Conservation (phyloP, 2,113 vertebrate genomes). For the Sphyrna mokarran region DNA sequence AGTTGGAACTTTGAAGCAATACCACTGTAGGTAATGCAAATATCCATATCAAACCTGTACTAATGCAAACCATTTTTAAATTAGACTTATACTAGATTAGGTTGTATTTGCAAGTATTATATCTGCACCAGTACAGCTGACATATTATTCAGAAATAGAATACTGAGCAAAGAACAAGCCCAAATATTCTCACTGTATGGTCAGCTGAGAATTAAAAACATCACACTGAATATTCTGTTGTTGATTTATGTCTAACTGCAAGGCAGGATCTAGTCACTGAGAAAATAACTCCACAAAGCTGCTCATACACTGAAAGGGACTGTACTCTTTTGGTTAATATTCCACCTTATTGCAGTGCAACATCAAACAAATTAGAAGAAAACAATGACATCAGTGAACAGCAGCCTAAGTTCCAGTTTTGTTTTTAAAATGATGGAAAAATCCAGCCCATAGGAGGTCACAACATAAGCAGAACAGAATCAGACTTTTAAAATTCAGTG, state of each 20-base stretch:
- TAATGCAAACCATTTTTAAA: not conserved
- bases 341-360: not conserved
- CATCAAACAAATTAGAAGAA: constrained; percentile 26
- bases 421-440: constrained; percentile 29
- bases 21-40: not conserved
- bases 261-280: not conserved
- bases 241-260: not conserved
- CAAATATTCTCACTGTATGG: not conserved
- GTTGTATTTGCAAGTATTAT: not conserved
- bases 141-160: not conserved
- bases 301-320: not conserved
- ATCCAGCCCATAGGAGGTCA: constrained; percentile 28
- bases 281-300: not conserved
- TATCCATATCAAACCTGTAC: not conserved
- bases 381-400: constrained; percentile 25
- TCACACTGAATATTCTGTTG: not conserved
- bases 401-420: constrained; percentile 28
- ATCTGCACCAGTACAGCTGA: not conserved
- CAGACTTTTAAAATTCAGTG: constrained; percentile 33
- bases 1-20: not conserved
- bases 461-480: constrained; percentile 12
- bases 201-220: not conserved
- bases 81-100: not conserved
- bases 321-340: not conserved
- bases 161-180: not conserved